phyloP scores from a whole-genome alignment of 2,888 invertebrate species.

The Tuberolachnus salignus region DNA sequence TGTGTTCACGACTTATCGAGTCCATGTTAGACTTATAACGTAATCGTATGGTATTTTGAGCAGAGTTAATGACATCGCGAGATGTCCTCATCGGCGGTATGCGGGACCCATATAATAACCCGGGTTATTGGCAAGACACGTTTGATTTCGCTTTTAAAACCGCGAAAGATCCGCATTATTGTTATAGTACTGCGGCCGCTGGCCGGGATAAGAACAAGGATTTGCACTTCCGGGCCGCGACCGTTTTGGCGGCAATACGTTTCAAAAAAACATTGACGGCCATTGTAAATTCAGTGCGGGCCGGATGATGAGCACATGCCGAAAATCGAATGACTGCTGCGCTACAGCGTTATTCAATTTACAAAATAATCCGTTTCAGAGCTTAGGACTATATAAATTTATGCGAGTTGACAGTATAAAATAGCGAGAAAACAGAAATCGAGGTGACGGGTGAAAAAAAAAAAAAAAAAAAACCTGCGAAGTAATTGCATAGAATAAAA shows the following conservation, averaged over 20 bases:
- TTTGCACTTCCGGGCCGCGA: background rate
- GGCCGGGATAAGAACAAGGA: background rate
- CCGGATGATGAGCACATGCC: background rate
- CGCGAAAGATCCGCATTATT: too few species aligned
- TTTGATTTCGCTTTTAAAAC: too few species aligned
- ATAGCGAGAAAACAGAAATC: background rate
- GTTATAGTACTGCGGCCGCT: too few species aligned
- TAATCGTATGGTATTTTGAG: too few species aligned
- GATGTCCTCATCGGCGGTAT: too few species aligned
- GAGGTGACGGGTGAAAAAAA: background rate
- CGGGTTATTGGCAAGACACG: too few species aligned
- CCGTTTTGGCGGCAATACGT: background rate
- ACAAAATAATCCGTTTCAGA: constrained; percentile 5
- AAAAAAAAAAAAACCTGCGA: too few species aligned
- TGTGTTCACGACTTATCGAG: too few species aligned
- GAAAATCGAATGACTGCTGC: background rate
- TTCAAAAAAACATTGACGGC: background rate
- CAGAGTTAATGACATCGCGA: too few species aligned
- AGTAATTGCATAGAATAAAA: background rate
- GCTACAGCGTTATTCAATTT: constrained; percentile 5
- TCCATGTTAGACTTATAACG: too few species aligned
- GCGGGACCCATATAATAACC: too few species aligned
- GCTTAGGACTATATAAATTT: constrained; percentile 4
- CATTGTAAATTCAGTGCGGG: background rate
- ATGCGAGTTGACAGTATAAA: background rate